Evolutionary conservation across 1,140 invertebrate genomes (phyloP).

Genomic region (Yoshiicerus persimilis): DNA sequence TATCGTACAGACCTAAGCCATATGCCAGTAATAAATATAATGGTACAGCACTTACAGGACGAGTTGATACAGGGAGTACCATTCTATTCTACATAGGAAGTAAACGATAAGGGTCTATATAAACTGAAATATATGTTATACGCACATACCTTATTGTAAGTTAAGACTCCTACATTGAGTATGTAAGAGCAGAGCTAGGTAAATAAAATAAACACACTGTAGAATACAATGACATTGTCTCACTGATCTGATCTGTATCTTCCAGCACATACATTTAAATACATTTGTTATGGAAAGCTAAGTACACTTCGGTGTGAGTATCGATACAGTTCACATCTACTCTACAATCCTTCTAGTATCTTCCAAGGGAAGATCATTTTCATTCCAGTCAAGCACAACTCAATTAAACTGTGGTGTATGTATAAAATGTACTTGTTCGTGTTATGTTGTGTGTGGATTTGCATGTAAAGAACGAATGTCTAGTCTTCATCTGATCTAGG

Average conservation of each 20-base stretch:
- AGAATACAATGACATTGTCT: neutral
- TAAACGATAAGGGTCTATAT: neutral
- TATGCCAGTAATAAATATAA: neutral
- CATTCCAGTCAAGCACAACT: neutral
- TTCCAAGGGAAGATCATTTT: neutral
- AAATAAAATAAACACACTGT: neutral
- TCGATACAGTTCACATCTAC: neutral
- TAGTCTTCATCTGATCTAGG: neutral
- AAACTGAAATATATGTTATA: no score
- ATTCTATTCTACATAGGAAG: no score
- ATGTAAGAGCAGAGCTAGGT: neutral
- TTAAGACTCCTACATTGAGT: neutral
- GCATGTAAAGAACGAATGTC: neutral
- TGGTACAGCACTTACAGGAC: neutral
- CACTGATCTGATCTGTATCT: neutral
- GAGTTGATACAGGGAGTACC: no score
- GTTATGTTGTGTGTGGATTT: no score
- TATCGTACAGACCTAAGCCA: neutral
- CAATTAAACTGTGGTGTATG: neutral
- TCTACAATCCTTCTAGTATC: no score
- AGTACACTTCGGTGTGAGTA: neutral
- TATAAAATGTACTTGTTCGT: neutral
- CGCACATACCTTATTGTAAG: neutral
- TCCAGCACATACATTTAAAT: neutral
- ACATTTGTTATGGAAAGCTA: neutral